Evolutionary conservation across 2,888 invertebrate genomes (phyloP), one percentile per base, ranked within the genome.

Genomic region (Rhimphoctona megacephalus): DNA sequence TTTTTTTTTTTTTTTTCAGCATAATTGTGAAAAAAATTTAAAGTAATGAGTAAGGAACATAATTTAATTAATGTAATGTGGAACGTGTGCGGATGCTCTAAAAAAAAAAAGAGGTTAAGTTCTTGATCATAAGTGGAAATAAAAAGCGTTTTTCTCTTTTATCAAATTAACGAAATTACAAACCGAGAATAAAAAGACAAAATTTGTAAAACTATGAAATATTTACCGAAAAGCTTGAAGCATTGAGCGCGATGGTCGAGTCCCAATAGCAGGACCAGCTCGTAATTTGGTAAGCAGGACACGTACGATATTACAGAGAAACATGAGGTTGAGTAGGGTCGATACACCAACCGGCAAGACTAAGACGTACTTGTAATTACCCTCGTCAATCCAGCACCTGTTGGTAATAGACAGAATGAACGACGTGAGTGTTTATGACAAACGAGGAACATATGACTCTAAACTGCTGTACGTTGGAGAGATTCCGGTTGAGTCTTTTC

Each of bases 251-350:
- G 96, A 97, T 19, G 96, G 96, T 80, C 96, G 95, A 92, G 93
- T 95, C 91, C 95, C 95, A 36, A 95, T 95, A 88, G 96, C 96
- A 1, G 97, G 97, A 77, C 96, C 96, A 57, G 97, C 97, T 89
- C 97, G 96, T 90, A 98, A 95, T 94, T 98, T 98, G 78, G 97
- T 96, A 91, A 98, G 96, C 86, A 98, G 95, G 80, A 98, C 98
- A 89, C 98, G 96, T 85, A 98, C 97, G 91, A 98, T 98, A 95
- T 98, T 98, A 95, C 97, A 97, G 88, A 98, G 96, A 94, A 98
- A 98, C 89, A 97, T 95, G 69, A 98, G 95, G 94, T 98, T 98
- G 88, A 98, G 96, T 90, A 97, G 95, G 94, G 98, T 97, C 54
- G 98, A 97, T 78, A 96, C 95, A 92, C 96, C 97, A 43, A 98